These are phyloP conservation scores for Cheilosia grossa DNA, from an alignment of 2,888 invertebrate genomes.

Conservation along the genomic window DNA sequence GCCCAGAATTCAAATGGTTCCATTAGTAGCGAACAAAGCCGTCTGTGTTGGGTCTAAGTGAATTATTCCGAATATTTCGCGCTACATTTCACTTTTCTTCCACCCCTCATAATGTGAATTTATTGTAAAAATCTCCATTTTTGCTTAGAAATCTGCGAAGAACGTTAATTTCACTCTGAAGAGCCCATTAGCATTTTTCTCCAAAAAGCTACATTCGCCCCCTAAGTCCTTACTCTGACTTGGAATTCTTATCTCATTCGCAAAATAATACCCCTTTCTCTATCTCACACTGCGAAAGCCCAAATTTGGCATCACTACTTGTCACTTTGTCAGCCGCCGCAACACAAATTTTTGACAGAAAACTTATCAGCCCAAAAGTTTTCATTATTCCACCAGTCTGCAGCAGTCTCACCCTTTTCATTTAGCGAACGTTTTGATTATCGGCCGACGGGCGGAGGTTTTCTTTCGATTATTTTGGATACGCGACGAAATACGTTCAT, in stretches of 20 bases:
- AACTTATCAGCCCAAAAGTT: constrained; percentile 56
- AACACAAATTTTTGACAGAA: constrained; percentile 59
- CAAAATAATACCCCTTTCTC: not conserved
- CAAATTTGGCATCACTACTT: constrained; percentile 51
- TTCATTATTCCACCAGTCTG: constrained; percentile 14
- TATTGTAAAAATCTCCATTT: too few relatives aligned
- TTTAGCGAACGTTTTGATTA: constrained; percentile 27
- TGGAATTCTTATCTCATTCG: not conserved
- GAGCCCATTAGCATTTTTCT: too few relatives aligned
- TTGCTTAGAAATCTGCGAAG: too few relatives aligned
- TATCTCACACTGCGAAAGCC: not conserved
- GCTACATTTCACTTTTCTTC: too few relatives aligned
- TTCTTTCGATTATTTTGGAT: constrained; percentile 44
- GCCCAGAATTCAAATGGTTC: too few relatives aligned
- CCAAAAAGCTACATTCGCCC: not conserved
- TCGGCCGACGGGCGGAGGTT: constrained; percentile 53
- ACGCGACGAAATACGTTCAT: constrained; percentile 8
- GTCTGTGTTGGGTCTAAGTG: too few relatives aligned
- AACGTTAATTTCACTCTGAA: too few relatives aligned
- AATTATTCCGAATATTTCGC: too few relatives aligned
- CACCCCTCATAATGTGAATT: too few relatives aligned
- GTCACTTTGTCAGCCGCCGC: constrained; percentile 41
- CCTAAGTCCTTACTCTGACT: not conserved
- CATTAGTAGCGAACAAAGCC: too few relatives aligned
- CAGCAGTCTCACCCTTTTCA: constrained; percentile 25